These are phyloP conservation scores for Latrodectus hesperus DNA, from an alignment of 2,888 invertebrate genomes.

Conservation along the genomic window DNA sequence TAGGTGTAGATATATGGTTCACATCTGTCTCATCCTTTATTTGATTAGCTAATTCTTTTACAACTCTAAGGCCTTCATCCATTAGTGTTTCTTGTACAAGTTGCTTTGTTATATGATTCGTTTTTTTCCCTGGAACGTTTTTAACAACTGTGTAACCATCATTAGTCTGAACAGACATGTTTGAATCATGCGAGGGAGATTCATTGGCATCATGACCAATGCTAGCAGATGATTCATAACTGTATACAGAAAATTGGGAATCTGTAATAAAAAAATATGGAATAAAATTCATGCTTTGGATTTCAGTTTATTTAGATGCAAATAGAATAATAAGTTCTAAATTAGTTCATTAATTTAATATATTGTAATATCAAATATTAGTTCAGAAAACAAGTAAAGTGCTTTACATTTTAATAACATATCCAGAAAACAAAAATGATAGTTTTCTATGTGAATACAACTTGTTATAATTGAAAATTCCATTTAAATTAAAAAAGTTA, in stretches of 20 bases:
- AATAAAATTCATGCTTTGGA: not conserved
- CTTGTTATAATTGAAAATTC: no score
- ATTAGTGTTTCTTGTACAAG: slow-evolving; percentile 75
- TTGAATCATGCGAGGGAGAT: slow-evolving; percentile 79
- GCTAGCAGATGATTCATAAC: slow-evolving; percentile 78
- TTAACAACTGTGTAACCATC: slow-evolving; percentile 60
- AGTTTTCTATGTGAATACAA: no score
- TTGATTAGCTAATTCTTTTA: slow-evolving; percentile 73
- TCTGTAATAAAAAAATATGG: slow-evolving; percentile 75
- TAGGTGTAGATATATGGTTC: slow-evolving; percentile 53
- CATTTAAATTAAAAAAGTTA: no score
- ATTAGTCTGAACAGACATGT: slow-evolving; percentile 62
- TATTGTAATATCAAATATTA: not conserved
- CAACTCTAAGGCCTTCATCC: slow-evolving; percentile 77
- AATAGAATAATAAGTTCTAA: not conserved
- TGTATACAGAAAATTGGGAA: slow-evolving; percentile 84
- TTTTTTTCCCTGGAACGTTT: slow-evolving; percentile 68
- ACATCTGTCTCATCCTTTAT: slow-evolving; percentile 71
- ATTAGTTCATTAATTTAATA: not conserved
- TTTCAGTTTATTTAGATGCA: not conserved
- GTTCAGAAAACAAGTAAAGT: no score
- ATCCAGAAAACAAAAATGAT: no score
- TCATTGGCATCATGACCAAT: slow-evolving; percentile 75
- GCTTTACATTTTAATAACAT: no score
- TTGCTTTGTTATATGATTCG: slow-evolving; percentile 72